Conservation (phyloP, 1,140 invertebrate genomes). For the Bombus affinis region DNA sequence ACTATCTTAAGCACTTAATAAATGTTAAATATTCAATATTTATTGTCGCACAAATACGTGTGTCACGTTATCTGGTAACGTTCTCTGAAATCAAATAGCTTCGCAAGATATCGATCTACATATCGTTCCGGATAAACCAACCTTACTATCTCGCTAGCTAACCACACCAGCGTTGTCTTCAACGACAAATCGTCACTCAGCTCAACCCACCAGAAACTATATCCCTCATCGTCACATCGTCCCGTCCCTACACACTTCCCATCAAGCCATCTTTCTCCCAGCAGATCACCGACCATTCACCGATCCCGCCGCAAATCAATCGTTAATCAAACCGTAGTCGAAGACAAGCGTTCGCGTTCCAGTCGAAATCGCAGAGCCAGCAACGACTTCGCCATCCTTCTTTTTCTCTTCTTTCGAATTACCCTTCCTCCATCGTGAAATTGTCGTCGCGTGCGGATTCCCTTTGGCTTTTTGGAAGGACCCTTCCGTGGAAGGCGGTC, state of each 20-base stretch:
- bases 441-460: constrained; percentile 70
- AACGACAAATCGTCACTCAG: background rate
- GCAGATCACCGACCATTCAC: constrained; percentile 20
- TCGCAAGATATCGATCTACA: background rate
- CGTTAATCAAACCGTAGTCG: constrained; percentile 44
- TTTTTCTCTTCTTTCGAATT: constrained; percentile 24
- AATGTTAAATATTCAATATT: too few species aligned
- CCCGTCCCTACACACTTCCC: constrained; percentile 1
- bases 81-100: too few species aligned
- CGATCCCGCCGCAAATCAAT: constrained; percentile 38
- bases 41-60: too few species aligned
- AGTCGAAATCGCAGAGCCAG: constrained; percentile 30
- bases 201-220: background rate
- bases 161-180: background rate
- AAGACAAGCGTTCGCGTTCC: constrained; percentile 4
- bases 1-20: too few species aligned
- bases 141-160: background rate
- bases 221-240: background rate
- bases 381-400: background rate
- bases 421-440: constrained; percentile 36
- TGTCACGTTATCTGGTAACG: too few species aligned
- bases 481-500: constrained; percentile 68
- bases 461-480: constrained; percentile 63
- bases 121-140: background rate
- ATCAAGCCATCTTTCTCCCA: background rate